A percentile compares a stretch with the other conserved stretches of the same genome.
phyloP scores from a whole-genome alignment of 1,140 invertebrate species.

The Octopus sinensis region DNA sequence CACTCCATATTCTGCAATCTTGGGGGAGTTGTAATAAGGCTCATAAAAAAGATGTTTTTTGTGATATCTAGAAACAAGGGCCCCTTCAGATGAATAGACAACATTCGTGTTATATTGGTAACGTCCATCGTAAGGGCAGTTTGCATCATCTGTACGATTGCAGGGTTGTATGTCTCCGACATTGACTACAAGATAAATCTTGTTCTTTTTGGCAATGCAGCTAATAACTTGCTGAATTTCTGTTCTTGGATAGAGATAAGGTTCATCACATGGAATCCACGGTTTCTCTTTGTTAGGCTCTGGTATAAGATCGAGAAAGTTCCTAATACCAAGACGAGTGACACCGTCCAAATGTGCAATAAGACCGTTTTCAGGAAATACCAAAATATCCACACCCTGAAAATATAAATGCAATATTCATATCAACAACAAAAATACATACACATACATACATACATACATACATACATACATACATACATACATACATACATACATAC shows the following conservation, averaged over 20 bases:
- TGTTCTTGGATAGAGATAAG: background rate
- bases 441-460: no score
- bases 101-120: conserved; percentile 75
- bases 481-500: no score
- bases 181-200: conserved; percentile 70
- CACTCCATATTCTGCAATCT: conserved; percentile 24
- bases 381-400: conserved; percentile 62
- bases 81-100: conserved; percentile 67
- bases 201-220: conserved; percentile 60
- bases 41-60: conserved; percentile 63
- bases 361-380: conserved; percentile 75
- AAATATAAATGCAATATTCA: no score
- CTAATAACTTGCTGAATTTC: conserved; percentile 45
- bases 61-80: conserved; percentile 66
- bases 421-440: no score
- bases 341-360: conserved; percentile 35
- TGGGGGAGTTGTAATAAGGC: conserved; percentile 61
- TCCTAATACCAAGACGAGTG: conserved; percentile 17
- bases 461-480: no score
- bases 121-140: conserved; percentile 56
- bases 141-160: conserved; percentile 48
- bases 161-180: conserved; percentile 66
- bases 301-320: conserved; percentile 33
- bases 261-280: conserved; percentile 30
- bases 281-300: conserved; percentile 16